phyloP scores from a whole-genome alignment of 1,140 invertebrate species.

The Leptopilina boulardi region DNA sequence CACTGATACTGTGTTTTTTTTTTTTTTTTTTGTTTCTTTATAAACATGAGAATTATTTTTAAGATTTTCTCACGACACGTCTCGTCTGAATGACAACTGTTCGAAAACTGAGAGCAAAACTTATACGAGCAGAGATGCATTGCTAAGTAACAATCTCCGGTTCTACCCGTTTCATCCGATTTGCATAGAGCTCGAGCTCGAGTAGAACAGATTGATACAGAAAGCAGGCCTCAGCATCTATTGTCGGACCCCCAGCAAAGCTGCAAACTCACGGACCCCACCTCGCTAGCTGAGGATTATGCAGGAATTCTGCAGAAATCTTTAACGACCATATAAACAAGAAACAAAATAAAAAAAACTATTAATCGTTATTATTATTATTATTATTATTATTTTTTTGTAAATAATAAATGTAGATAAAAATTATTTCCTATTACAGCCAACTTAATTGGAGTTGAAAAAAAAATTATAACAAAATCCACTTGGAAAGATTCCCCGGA shows the following conservation, averaged over 20 bases:
- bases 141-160: conserved; percentile 52
- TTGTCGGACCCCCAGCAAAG: conserved; percentile 74
- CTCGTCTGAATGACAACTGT: conserved; percentile 52
- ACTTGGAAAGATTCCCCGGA: too few relatives aligned
- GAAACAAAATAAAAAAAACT: too few relatives aligned
- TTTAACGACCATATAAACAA: too few relatives aligned
- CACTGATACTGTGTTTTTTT: neutral
- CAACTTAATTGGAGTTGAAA: too few relatives aligned
- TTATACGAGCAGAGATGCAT: conserved; percentile 43
- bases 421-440: too few relatives aligned
- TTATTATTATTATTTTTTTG: too few relatives aligned
- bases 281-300: neutral
- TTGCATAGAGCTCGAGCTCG: conserved; percentile 74
- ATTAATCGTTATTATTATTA: too few relatives aligned
- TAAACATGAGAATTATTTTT: neutral
- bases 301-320: conserved; percentile 54
- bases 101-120: conserved; percentile 61
- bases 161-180: conserved; percentile 68
- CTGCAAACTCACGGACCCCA: conserved; percentile 60
- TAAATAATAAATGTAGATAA: too few relatives aligned
- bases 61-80: conserved; percentile 37
- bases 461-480: too few relatives aligned
- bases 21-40: neutral
- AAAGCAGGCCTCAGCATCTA: conserved; percentile 62
- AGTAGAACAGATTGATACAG: conserved; percentile 58